phyloP scores from a whole-genome alignment of 2,888 invertebrate species.

The Maniola hyperantus region DNA sequence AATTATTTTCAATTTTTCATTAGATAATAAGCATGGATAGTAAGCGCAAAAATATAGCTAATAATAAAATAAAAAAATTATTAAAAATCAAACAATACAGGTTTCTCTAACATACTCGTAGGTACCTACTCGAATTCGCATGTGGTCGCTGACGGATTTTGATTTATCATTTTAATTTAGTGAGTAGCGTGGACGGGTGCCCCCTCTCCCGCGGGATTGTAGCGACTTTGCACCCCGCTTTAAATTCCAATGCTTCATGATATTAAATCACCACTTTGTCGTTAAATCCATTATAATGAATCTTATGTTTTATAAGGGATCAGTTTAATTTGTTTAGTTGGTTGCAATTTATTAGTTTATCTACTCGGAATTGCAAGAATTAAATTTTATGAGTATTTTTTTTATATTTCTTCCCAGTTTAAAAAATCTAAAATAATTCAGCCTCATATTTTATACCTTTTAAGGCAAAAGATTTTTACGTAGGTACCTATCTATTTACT shows the following conservation, averaged over 20 bases:
- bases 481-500: no score
- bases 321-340: neutral
- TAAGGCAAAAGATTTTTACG: no score
- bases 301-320: conserved; percentile 15
- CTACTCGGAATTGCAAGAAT: conserved; percentile 25
- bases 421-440: neutral
- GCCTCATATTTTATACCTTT: neutral
- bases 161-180: conserved; percentile 81
- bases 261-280: conserved; percentile 66
- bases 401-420: neutral
- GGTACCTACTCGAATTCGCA: conserved; percentile 15
- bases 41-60: neutral
- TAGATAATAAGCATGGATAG: no score
- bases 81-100: neutral
- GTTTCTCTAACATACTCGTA: conserved; percentile 7
- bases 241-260: conserved; percentile 63
- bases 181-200: conserved; percentile 66
- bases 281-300: conserved; percentile 54
- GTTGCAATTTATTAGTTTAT: conserved; percentile 38
- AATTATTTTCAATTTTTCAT: no score
- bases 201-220: conserved; percentile 57
- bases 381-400: neutral
- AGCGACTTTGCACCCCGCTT: conserved; percentile 56
- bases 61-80: neutral
- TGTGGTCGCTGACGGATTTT: conserved; percentile 63